Evolutionary conservation across 2,113 vertebrate species (phyloP), one percentile per base, ranked within the genome.

Genomic region (Thamnophis sirtalis): DNA sequence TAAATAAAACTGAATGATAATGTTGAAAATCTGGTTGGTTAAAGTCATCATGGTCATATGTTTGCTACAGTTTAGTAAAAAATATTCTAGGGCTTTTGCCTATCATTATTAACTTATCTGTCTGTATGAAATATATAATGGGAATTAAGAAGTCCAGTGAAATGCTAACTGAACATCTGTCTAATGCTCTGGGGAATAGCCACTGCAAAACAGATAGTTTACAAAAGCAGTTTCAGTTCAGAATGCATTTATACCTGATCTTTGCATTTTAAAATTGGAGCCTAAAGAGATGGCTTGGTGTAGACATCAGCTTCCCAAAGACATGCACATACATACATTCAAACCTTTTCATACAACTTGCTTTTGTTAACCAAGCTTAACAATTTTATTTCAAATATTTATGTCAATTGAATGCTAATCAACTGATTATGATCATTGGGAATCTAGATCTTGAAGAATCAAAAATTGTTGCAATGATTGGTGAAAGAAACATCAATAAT

Each of bases 301-400:
- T 84, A 93, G 92, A 26, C 85, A 92, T 48, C 84, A 92, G 48
- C 90, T 91, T 92, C 60, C 21, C 10, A 54, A 43, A 91, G 58
- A 4, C 60, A n/a, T 68, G 28, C 60, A 68, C 28, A 68, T 11
- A 68, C 11, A 68, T 28, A 15, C 11, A 68, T 28, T 4, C 60
- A 68, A 68, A 68, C 11, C 60, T 68, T 68, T 85, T 90, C 92
- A 93, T 84, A 58, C 60, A 9, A 2, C 26, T 49, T 68, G 86
- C 6, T 17, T 94, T 87, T 92, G 89, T 54, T 33, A 5, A 2
- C 28, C 0, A 1, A 56, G 6, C 33, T 28, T 2, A 4, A 58
- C 13, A 17, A 0, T 50, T 13, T 92, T 3, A 0, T 84, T 84
- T 1, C 63, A 88, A 94, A 93, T 26, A 56, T 58, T 73, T 91